Evolutionary conservation across 2,888 invertebrate genomes (phyloP), one percentile per base, ranked within the genome.

Genomic region (Conistra vaccinii): DNA sequence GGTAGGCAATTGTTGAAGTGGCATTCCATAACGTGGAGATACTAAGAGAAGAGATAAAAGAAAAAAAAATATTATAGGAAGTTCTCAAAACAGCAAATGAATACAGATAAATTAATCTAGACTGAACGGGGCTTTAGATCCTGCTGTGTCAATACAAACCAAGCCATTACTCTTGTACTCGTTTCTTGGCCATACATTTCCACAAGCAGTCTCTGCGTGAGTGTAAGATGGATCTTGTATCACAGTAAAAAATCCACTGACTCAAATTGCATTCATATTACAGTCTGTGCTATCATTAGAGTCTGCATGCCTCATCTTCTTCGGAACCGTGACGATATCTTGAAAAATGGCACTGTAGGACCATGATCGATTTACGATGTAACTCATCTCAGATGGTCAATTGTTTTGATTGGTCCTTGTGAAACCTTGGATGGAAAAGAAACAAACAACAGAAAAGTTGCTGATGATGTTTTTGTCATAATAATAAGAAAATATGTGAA

Each of bases 191-290:
- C 20, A 32, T 32, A 71, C 14, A 67, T 53, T 53, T 62, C 62
- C 58, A 23, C 7, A 20, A 61, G n/a, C 23, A 48, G 14, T 67
- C 14, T 53, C 42, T 20, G 55, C 48, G 26, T 20, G 1, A 20
- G n/a, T 20, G 1, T 23, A 14, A 26, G 20, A 70, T 12, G 39
- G 55, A 51, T 76, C 14, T 57, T 55, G 17, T 26, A 12, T 67
- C 20, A 14, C 53, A 51, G 48, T 39, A 77, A 61, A 72, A 83
- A 69, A 79, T 17, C 4, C 29, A 53, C 3, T 0, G 61, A 35
- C n/a, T 73, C 53, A 48, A 71, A 81, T 80, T 84, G 65, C 61
- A 69, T 60, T 62, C 39, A 35, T 62, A 61, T 14, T 61, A 53
- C 32, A 51, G 14, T 45, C 45, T 67, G 57, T 14, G 57, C 61